Percentiles rank a stretch among this genome's conserved stretches.
Evolutionary conservation across 1,140 invertebrate species (phyloP).

Genomic region (Mycetomoellerius zeteki): DNA sequence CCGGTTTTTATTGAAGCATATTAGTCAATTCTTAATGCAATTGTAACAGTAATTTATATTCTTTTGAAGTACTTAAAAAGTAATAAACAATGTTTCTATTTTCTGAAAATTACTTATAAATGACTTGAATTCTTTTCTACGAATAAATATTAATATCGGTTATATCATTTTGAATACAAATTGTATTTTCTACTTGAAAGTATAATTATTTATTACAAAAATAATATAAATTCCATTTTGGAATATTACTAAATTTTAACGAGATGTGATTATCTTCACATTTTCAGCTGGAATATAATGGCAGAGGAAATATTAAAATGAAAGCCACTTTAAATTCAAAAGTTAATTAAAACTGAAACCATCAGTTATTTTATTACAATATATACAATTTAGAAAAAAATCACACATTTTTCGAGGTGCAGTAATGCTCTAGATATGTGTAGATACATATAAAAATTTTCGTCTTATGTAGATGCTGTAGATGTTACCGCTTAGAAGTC

Average conservation of each 20-base stretch:
- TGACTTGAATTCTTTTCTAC: background rate
- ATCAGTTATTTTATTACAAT: slow-evolving; percentile 12
- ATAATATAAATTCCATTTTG: slow-evolving; percentile 5
- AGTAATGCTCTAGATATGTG: background rate
- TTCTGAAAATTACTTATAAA: background rate
- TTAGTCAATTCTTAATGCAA: background rate
- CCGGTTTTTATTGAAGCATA: background rate
- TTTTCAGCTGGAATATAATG: slow-evolving; percentile 23
- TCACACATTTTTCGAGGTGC: background rate
- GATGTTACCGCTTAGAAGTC: background rate
- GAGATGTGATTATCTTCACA: background rate
- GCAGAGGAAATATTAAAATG: slow-evolving; percentile 13
- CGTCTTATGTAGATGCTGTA: background rate
- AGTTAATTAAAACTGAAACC: slow-evolving; percentile 26
- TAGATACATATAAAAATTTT: background rate
- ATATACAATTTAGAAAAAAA: slow-evolving; percentile 4
- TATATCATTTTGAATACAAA: background rate
- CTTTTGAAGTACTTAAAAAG: background rate
- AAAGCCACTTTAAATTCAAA: slow-evolving; percentile 43
- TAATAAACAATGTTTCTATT: background rate
- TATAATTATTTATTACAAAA: slow-evolving; percentile 17
- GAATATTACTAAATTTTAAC: slow-evolving; percentile 28
- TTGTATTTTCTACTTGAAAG: background rate
- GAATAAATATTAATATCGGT: background rate
- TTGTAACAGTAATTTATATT: background rate